Evolutionary conservation across 2,113 vertebrate genomes (phyloP).

Genomic region (Girardinichthys multiradiatus): DNA sequence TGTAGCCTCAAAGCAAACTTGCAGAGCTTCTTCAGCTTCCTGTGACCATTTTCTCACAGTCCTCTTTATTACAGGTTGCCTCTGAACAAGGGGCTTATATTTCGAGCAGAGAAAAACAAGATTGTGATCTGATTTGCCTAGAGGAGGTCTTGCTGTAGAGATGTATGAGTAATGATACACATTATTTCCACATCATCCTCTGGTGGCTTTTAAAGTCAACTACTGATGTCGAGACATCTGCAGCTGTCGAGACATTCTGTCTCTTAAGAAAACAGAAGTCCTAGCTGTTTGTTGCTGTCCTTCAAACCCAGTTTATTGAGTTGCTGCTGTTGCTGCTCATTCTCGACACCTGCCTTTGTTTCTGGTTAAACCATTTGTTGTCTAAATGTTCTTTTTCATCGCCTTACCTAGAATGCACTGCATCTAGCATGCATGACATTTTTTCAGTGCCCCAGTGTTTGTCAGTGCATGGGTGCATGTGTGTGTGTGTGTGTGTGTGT

Average conservation of each 20-base stretch:
- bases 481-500: background rate
- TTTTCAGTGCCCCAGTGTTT: background rate
- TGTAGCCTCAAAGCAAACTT: too few relatives aligned
- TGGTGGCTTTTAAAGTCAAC: constrained; percentile 4
- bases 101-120: too few relatives aligned
- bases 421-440: background rate
- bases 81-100: too few relatives aligned
- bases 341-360: too few relatives aligned
- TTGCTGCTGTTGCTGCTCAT: constrained; percentile 23
- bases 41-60: too few relatives aligned
- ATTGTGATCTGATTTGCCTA: too few relatives aligned
- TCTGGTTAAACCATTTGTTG: constrained; percentile 24
- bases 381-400: constrained; percentile 4
- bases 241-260: constrained; percentile 1
- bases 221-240: constrained; percentile 19
- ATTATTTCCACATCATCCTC: background rate
- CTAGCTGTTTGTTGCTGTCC: constrained; percentile 27
- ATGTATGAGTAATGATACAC: too few relatives aligned
- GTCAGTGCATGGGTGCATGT: constrained; percentile 13
- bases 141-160: too few relatives aligned
- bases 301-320: constrained; percentile 50
- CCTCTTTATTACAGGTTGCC: too few relatives aligned
- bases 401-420: constrained; percentile 19
- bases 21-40: too few relatives aligned
- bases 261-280: background rate